These are phyloP conservation scores for Resseliella maxima DNA, from an alignment of 2,888 invertebrate species.

Conservation along the genomic window DNA sequence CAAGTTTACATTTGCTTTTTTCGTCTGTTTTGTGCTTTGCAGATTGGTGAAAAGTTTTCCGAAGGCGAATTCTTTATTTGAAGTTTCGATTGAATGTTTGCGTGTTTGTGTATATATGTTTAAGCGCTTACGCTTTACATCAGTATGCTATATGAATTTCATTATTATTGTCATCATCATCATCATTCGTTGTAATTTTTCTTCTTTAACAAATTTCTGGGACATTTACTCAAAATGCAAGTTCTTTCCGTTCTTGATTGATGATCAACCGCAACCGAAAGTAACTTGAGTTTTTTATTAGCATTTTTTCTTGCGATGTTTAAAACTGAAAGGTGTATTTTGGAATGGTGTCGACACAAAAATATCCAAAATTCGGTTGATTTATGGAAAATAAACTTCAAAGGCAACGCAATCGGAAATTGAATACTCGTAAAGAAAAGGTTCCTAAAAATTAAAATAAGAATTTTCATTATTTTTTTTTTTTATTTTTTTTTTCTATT, in stretches of 20 bases:
- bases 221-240: not conserved
- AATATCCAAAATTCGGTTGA: not conserved
- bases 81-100: slow-evolving; percentile 38
- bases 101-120: slow-evolving; percentile 25
- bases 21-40: not conserved
- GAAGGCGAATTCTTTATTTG: slow-evolving; percentile 43
- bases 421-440: slow-evolving; percentile 7
- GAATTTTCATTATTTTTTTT: slow-evolving; percentile 26
- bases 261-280: slow-evolving; percentile 48
- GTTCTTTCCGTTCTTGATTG: not conserved
- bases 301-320: not conserved
- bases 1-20: slow-evolving; percentile 11
- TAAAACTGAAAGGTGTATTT: not conserved
- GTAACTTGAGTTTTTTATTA: slow-evolving; percentile 37
- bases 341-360: not conserved
- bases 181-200: slow-evolving; percentile 24
- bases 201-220: slow-evolving; percentile 23
- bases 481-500: not conserved
- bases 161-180: slow-evolving; percentile 1
- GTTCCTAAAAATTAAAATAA: not conserved
- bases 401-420: slow-evolving; percentile 40
- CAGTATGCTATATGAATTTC: not conserved
- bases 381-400: slow-evolving; percentile 45
- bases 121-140: not conserved
- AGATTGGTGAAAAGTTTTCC: slow-evolving; percentile 30